Evolutionary conservation across 2,113 vertebrate species (phyloP).

Genomic region (Phrynocephalus versicolor): DNA sequence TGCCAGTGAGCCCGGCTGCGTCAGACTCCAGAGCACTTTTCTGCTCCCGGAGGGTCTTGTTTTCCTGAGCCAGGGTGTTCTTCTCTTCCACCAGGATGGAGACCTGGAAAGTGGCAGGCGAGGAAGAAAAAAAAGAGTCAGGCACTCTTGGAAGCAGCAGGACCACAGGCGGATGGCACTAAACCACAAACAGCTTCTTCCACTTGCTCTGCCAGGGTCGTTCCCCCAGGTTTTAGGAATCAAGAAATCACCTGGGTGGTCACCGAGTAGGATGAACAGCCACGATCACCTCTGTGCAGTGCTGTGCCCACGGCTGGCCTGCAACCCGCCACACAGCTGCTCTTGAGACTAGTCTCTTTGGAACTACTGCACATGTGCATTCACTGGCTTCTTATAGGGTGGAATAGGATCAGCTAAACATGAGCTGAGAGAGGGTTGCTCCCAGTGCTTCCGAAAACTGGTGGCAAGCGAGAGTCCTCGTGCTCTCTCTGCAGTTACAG

Average conservation of each 20-base stretch:
- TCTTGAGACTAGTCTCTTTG: not conserved
- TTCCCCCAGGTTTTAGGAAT: not conserved
- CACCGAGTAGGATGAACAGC: not conserved
- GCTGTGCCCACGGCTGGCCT: not conserved
- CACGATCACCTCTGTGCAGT: not conserved
- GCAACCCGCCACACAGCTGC: not conserved
- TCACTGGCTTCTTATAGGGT: not conserved
- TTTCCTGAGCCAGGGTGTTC: conserved; percentile 76
- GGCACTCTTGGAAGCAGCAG: not conserved
- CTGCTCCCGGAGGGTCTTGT: conserved; percentile 74
- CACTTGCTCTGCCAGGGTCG: not conserved
- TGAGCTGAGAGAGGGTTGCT: not conserved
- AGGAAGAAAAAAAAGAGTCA: not conserved
- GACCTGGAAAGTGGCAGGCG: conserved; percentile 62
- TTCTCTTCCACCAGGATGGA: conserved; percentile 83
- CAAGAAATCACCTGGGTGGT: not conserved
- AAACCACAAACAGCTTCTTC: not conserved
- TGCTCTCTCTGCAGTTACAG: not conserved
- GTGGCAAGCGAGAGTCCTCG: not conserved
- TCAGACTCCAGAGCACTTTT: conserved; percentile 68
- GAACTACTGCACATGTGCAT: not conserved
- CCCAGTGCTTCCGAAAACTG: not conserved
- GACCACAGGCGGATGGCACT: not conserved
- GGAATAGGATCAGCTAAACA: not conserved
- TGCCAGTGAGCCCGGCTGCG: conserved; percentile 78